phyloP scores from a whole-genome alignment of 2,797 vertebrate species.

The Chelon labrosus region DNA sequence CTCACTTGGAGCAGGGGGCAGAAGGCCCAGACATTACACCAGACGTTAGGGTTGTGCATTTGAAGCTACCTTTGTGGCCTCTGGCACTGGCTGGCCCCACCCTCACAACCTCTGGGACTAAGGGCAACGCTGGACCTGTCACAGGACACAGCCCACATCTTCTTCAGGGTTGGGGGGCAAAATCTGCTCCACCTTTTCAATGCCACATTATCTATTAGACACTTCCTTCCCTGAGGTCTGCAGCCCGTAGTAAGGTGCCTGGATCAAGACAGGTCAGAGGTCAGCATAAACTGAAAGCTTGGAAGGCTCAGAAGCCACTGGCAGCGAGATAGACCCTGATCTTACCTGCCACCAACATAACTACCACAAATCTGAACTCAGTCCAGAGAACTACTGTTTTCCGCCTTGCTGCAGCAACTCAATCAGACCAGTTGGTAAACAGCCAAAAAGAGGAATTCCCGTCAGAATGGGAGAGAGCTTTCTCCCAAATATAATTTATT shows the following conservation, averaged over 20 bases:
- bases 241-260: constrained; percentile 48
- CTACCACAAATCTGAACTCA: background rate
- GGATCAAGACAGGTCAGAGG: constrained; percentile 62
- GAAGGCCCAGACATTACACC: constrained; percentile 67
- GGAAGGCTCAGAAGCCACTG: constrained; percentile 31
- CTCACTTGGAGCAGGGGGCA: constrained; percentile 60
- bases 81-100: constrained; percentile 60
- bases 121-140: constrained; percentile 82
- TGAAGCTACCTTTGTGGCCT: constrained; percentile 73
- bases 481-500: background rate
- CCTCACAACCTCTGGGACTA: constrained; percentile 71
- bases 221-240: constrained; percentile 13
- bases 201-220: constrained; percentile 62
- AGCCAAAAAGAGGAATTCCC: background rate
- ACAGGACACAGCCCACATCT: constrained; percentile 71
- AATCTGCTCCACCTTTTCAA: constrained; percentile 76
- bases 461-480: background rate
- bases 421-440: background rate
- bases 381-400: background rate
- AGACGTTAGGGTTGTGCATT: constrained; percentile 75
- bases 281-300: constrained; percentile 39
- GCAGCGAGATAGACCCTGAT: constrained; percentile 21
- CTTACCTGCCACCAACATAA: constrained; percentile 11
- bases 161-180: constrained; percentile 75
- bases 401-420: background rate